Conservation (phyloP, 2,113 vertebrate species). For the Eleginops maclovinus region DNA sequence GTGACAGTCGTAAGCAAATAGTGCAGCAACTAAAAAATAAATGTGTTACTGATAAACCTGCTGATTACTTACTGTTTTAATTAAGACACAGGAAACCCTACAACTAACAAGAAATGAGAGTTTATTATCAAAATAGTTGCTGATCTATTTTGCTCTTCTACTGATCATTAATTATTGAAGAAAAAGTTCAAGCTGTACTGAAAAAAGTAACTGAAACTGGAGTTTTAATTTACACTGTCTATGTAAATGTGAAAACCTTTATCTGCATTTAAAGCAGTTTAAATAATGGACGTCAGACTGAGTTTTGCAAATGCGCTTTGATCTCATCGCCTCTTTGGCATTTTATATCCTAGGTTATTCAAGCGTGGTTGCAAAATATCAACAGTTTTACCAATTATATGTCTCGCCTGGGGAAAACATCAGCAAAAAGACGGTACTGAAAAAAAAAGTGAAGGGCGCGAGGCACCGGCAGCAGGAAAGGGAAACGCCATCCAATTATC, state of each 20-base stretch:
- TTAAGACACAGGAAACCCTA: background rate
- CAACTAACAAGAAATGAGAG: no score
- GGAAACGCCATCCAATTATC: slow-evolving; percentile 45
- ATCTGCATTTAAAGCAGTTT: background rate
- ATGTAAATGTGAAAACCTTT: background rate
- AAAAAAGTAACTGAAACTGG: background rate
- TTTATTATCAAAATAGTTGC: background rate
- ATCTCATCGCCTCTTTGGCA: slow-evolving; percentile 9
- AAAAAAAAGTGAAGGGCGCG: slow-evolving; percentile 6
- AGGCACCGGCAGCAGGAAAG: background rate
- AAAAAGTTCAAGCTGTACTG: background rate
- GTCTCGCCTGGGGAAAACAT: slow-evolving; percentile 9
- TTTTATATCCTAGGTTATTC: slow-evolving; percentile 18
- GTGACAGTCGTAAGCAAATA: background rate
- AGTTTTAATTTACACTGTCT: accelerated
- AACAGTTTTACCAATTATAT: background rate
- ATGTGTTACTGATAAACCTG: background rate
- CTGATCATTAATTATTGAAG: background rate
- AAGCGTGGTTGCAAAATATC: background rate
- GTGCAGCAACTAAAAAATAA: background rate
- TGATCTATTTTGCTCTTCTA: background rate
- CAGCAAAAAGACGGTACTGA: background rate
- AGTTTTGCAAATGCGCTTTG: background rate
- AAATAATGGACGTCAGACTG: background rate
- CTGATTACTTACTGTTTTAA: no score